Conservation (phyloP, 1,140 invertebrate species). For the Drosophila subpulchrella region DNA sequence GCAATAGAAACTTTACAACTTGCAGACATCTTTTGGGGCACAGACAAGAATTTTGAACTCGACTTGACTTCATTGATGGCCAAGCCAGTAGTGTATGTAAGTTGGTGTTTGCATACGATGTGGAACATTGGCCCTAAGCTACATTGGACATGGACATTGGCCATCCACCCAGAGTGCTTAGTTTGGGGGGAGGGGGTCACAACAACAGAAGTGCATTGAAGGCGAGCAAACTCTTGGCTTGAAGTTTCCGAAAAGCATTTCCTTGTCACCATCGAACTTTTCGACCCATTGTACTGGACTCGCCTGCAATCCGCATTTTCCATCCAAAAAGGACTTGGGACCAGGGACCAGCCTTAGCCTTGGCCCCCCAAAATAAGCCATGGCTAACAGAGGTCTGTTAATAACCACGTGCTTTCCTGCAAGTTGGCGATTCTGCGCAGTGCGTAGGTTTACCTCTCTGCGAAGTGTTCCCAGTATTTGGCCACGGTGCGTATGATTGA, state of each 20-base stretch:
- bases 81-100: constrained; percentile 18
- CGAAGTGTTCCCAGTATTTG: constrained; percentile 66
- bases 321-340: constrained; percentile 12
- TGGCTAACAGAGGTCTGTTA: constrained; percentile 48
- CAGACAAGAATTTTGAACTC: constrained; percentile 65
- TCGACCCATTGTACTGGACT: constrained; percentile 23
- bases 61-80: constrained; percentile 53
- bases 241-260: constrained; percentile 78
- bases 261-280: constrained; percentile 70
- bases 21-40: constrained; percentile 47
- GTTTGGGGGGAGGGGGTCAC: neutral
- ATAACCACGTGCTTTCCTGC: constrained; percentile 62
- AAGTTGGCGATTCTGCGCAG: constrained; percentile 66
- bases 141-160: constrained; percentile 40
- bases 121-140: constrained; percentile 48
- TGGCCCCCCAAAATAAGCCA: constrained; percentile 22
- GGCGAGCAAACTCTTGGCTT: constrained; percentile 45
- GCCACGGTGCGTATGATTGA: constrained; percentile 78
- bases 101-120: constrained; percentile 34
- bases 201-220: constrained; percentile 42
- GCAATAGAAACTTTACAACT: constrained; percentile 62
- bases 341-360: constrained; percentile 67
- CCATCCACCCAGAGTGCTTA: neutral
- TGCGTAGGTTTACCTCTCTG: constrained; percentile 5
- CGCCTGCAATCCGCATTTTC: constrained; percentile 11